Conservation (phyloP, 2,797 vertebrate species). For the Merluccius polli region DNA sequence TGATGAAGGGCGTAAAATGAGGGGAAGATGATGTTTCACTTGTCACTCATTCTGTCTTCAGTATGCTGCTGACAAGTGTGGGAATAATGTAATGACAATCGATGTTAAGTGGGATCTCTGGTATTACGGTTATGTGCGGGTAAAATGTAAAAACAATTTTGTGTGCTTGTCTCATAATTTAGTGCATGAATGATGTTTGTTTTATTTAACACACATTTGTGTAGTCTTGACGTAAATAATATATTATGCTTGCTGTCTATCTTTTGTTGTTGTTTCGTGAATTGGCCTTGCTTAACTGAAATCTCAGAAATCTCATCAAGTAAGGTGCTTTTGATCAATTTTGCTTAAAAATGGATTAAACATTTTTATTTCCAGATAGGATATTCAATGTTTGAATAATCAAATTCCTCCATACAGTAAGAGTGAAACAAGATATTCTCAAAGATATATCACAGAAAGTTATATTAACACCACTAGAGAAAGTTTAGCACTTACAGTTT, state of each 20-base stretch:
- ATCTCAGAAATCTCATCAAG: neutral
- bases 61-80: neutral
- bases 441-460: neutral
- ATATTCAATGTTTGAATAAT: neutral
- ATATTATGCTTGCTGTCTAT: neutral
- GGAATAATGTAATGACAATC: neutral
- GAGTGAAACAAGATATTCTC: neutral
- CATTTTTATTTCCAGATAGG: neutral
- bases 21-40: neutral
- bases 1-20: neutral
- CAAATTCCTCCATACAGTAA: neutral
- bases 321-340: neutral
- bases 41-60: neutral
- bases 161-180: neutral
- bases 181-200: neutral
- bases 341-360: neutral
- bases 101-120: neutral
- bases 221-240: neutral
- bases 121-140: neutral
- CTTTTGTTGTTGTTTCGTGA: neutral
- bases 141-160: neutral
- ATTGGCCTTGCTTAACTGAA: neutral
- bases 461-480: neutral
- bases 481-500: neutral
- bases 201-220: constrained; percentile 8